phyloP scores from a whole-genome alignment of 2,797 vertebrate genomes.

The Notolabrus celidotus region DNA sequence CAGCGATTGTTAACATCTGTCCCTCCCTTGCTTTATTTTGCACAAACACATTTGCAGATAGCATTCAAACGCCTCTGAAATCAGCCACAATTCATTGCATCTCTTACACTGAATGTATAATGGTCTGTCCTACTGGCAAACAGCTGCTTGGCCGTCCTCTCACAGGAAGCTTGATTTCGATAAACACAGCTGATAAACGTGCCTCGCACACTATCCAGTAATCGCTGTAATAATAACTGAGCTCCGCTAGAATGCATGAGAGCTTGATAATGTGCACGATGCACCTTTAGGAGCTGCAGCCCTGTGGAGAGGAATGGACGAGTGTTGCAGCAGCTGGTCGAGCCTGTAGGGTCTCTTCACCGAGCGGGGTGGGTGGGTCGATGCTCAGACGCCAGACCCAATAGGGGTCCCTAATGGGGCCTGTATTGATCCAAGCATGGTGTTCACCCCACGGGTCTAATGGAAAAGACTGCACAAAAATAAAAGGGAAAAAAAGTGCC shows the following conservation, averaged over 20 bases:
- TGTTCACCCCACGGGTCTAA: conserved; percentile 74
- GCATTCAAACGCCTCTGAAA: conserved; percentile 49
- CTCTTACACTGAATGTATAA: conserved; percentile 49
- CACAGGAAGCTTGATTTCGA: conserved; percentile 58
- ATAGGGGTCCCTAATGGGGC: conserved; percentile 79
- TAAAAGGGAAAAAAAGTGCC: conserved; percentile 39
- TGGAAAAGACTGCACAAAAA: conserved; percentile 63
- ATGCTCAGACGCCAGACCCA: conserved; percentile 70
- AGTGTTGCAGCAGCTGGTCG: conserved; percentile 8
- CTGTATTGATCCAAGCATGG: conserved; percentile 75
- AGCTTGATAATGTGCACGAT: conserved; percentile 19
- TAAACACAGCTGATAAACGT: conserved; percentile 67
- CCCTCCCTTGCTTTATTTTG: conserved; percentile 43
- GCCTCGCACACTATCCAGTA: conserved; percentile 38
- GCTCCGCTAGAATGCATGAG: conserved; percentile 45
- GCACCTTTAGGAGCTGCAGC: conserved; percentile 42
- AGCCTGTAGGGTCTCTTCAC: conserved; percentile 52
- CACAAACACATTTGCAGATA: conserved; percentile 47
- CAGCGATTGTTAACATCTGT: conserved; percentile 63
- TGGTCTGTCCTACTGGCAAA: conserved; percentile 43
- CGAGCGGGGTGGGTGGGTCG: conserved; percentile 59
- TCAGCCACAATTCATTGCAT: conserved; percentile 50
- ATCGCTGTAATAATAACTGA: conserved; percentile 56
- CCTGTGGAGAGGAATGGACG: conserved; percentile 37
- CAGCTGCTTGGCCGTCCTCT: conserved; percentile 71